Percentiles rank a stretch among this genome's conserved stretches.
phyloP scores from a whole-genome alignment of 2,888 invertebrate genomes.

The Pomacea canaliculata region DNA sequence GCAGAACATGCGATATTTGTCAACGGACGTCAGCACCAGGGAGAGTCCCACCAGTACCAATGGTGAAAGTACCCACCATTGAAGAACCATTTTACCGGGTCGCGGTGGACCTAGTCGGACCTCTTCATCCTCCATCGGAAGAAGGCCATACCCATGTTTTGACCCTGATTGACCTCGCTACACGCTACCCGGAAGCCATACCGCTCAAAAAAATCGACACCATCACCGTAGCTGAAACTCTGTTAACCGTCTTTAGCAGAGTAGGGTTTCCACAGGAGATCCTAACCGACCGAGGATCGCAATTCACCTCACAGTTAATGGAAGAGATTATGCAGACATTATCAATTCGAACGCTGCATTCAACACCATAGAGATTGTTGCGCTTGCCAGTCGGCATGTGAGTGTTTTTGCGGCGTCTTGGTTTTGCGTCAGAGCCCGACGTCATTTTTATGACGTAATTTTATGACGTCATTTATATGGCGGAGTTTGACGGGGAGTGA shows the following conservation, averaged over 20 bases:
- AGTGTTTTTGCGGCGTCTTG: no score
- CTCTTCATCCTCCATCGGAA: constrained; percentile 34
- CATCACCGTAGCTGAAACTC: constrained; percentile 37
- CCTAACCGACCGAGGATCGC: constrained; percentile 38
- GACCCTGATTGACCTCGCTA: constrained; percentile 35
- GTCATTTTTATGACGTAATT: no score
- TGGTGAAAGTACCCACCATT: constrained; percentile 35
- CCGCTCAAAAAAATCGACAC: constrained; percentile 31
- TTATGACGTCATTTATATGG: no score
- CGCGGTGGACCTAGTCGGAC: constrained; percentile 45
- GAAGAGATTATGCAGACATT: background rate
- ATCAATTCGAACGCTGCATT: background rate
- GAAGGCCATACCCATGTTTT: constrained; percentile 36
- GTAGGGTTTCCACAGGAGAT: constrained; percentile 27
- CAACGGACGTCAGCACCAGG: constrained; percentile 25
- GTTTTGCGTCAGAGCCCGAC: no score
- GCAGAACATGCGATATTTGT: constrained; percentile 37
- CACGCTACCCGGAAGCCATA: constrained; percentile 37
- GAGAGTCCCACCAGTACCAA: constrained; percentile 26
- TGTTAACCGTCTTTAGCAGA: constrained; percentile 32
- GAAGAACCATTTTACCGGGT: constrained; percentile 38
- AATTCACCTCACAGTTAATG: constrained; percentile 35
- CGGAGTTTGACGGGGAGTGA: no score
- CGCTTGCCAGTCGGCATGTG: no score
- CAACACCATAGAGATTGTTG: no score